Evolutionary conservation across 2,888 invertebrate genomes (phyloP).

Genomic region (Acleris literana): DNA sequence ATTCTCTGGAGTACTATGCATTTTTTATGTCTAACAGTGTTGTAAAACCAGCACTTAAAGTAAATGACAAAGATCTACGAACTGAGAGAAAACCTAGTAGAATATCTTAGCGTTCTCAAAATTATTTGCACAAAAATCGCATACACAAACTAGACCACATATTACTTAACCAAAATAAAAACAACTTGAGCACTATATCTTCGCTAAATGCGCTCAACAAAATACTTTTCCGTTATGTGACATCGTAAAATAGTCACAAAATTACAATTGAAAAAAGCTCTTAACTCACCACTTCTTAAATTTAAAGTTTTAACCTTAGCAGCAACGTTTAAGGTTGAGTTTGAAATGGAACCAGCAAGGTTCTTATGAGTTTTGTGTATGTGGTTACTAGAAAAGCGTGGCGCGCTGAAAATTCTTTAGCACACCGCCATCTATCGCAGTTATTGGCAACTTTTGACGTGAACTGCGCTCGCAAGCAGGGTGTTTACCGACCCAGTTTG

Average conservation of each 20-base stretch:
- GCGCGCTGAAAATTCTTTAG: slow-evolving; percentile 54
- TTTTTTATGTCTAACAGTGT: too few relatives aligned
- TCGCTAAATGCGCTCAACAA: slow-evolving; percentile 22
- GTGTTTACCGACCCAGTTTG: slow-evolving; percentile 71
- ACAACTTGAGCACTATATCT: slow-evolving; percentile 16
- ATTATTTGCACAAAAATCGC: background rate
- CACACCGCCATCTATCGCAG: slow-evolving; percentile 73
- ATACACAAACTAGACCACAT: background rate
- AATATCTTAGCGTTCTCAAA: background rate
- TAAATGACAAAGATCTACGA: too few relatives aligned
- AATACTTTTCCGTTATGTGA: slow-evolving; percentile 25
- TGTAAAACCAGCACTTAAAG: too few relatives aligned
- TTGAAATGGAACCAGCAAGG: background rate
- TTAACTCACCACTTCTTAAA: background rate
- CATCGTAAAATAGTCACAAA: slow-evolving; percentile 20
- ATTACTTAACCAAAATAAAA: slow-evolving; percentile 14
- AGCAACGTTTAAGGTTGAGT: background rate
- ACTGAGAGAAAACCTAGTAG: too few relatives aligned
- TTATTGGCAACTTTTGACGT: slow-evolving; percentile 72
- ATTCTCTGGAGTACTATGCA: too few relatives aligned
- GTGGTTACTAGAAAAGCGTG: slow-evolving; percentile 12
- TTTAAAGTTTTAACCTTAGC: slow-evolving; percentile 1
- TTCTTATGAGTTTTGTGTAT: slow-evolving; percentile 7
- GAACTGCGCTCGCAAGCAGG: slow-evolving; percentile 49
- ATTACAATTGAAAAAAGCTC: slow-evolving; percentile 2